Base-by-base conservation (phyloP, 1,140 invertebrate species). In the Tetragonula clypearis region DNA sequence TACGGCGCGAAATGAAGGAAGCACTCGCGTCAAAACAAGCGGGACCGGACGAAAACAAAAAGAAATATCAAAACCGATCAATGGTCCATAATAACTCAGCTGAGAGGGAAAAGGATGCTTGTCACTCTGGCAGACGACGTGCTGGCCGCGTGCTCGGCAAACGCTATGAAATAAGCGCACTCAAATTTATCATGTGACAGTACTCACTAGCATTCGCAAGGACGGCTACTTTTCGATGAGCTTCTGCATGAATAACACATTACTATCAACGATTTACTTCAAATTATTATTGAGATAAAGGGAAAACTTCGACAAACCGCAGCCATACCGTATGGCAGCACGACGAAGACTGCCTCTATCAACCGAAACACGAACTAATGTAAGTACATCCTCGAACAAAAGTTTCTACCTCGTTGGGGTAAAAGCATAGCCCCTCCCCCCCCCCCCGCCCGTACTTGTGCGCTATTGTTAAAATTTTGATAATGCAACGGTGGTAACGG, bases 271-370 rank as follows among this genome's bases (percentile, higher is more conserved):
- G 60, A 53, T 84, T 58, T 23, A 69, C 53, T 87, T 81, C 26
- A 79, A 60, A 65, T 88, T 82, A 80, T 60, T 60, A 79, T 79
- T 35, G 56, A 74, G 26, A 88, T 75, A 35, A 76, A 69, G 77
- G 23, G 62, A 83, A 73, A 87, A 86, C 80, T 71, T 78, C 41
- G 68, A 86, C 80, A 66, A 73, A 88, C 83, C 81, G 85, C 90
- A 83, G 86, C 91, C 93, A 92, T 93, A 92, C 90, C 89, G 88
- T 90, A 81, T 90, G 90, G 89, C 85, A 91, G 91, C 87, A 88
- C 91, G 88, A 92, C 82, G 84, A 85, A 78, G 85, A 92, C 92
- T 93, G 91, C 93, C 93, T 92, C 92, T 93, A 87, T 82, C 90
- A 87, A 87, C 84, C 84, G 84, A 89, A 86, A 49, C 35, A 58